These are phyloP conservation scores for Helicoverpa armigera DNA, from an alignment of 1,140 invertebrate genomes.

Conservation along the genomic window DNA sequence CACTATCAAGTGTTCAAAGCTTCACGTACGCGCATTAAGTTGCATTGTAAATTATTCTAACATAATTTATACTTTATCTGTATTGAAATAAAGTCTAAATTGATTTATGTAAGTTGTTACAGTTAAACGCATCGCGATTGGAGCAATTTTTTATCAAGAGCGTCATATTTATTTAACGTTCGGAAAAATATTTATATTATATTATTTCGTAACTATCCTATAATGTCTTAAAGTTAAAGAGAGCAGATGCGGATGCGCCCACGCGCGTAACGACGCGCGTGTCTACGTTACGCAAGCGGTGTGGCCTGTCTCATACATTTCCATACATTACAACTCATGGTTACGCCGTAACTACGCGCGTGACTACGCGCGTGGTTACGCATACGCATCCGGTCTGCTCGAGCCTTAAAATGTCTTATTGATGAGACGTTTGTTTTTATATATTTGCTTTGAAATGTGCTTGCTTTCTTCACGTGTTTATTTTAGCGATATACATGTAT, in stretches of 20 bases:
- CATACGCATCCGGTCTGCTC: no score
- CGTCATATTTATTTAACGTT: constrained; percentile 36
- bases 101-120: not conserved
- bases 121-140: constrained; percentile 12
- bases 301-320: no score
- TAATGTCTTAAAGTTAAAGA: no score
- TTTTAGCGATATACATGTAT: no score
- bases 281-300: no score
- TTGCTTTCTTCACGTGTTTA: not conserved
- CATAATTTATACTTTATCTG: not conserved
- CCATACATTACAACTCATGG: no score
- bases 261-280: no score
- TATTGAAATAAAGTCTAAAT: not conserved
- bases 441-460: not conserved
- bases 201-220: no score
- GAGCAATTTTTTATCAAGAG: constrained; percentile 27
- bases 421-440: not conserved
- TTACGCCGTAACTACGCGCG: no score
- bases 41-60: constrained; percentile 7
- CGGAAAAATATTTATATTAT: not conserved
- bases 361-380: no score
- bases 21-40: constrained; percentile 34
- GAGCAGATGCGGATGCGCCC: no score
- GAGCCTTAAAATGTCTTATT: no score
- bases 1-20: not conserved